These are phyloP conservation scores for Xylota sylvarum DNA, from an alignment of 2,888 invertebrate genomes.

Conservation along the genomic window DNA sequence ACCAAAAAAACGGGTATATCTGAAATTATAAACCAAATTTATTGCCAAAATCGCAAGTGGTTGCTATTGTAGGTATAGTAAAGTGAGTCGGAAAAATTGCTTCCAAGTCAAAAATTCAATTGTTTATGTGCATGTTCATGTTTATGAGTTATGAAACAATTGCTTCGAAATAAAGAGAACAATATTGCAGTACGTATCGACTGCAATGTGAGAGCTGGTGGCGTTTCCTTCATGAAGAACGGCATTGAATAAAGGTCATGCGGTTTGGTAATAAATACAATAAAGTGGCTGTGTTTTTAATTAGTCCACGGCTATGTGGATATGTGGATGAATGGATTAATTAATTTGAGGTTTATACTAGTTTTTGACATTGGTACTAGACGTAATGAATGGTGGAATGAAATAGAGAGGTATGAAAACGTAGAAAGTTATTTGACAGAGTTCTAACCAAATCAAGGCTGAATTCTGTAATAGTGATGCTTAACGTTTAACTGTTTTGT, in stretches of 20 bases:
- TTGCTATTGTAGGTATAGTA: background rate
- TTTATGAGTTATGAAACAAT: constrained; percentile 7
- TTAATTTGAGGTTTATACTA: background rate
- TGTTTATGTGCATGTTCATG: constrained; percentile 9
- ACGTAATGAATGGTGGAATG: too few species aligned
- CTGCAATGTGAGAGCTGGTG: background rate
- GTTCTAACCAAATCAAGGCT: too few species aligned
- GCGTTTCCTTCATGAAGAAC: background rate
- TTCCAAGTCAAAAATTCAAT: constrained; percentile 7
- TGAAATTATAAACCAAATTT: constrained; percentile 1
- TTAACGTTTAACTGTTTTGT: too few species aligned
- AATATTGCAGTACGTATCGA: constrained; percentile 6
- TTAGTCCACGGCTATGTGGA: background rate
- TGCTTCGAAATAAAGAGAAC: constrained; percentile 8
- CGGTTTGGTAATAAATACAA: constrained; percentile 14
- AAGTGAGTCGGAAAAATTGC: background rate
- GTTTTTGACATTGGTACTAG: too few species aligned
- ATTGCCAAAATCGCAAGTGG: constrained; percentile 8
- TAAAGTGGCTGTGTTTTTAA: background rate
- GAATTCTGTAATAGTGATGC: too few species aligned
- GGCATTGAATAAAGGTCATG: constrained; percentile 9
- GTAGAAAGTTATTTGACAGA: too few species aligned
- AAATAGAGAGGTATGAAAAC: too few species aligned
- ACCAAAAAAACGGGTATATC: background rate
- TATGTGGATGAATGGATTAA: background rate